phyloP scores from a whole-genome alignment of 2,888 invertebrate species.

The Eurytoma californica region DNA sequence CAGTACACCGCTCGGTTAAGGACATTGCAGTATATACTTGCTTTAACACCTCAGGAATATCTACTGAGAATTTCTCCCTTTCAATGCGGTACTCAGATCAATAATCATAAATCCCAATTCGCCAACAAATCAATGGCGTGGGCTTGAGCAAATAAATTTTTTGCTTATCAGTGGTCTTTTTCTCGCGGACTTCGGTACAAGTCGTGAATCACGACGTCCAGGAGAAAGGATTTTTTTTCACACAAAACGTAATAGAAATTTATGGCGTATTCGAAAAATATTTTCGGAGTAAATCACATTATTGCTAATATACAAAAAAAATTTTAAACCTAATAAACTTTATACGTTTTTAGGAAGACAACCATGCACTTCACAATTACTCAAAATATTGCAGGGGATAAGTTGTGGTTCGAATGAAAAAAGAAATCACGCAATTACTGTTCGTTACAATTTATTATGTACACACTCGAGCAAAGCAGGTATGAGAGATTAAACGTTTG shows the following conservation, averaged over 20 bases:
- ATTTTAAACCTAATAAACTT: neutral
- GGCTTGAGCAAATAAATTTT: slow-evolving; percentile 54
- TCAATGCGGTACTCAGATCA: slow-evolving; percentile 51
- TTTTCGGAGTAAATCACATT: slow-evolving; percentile 28
- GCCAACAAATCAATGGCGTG: slow-evolving; percentile 48
- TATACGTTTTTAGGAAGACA: neutral
- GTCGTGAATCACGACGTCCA: slow-evolving; percentile 42
- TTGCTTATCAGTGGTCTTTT: slow-evolving; percentile 56
- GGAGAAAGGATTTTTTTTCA: slow-evolving; percentile 47
- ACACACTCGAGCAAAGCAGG: neutral
- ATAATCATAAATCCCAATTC: slow-evolving; percentile 53
- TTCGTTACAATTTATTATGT: neutral
- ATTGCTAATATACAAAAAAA: neutral
- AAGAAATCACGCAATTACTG: neutral
- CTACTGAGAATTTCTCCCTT: slow-evolving; percentile 52
- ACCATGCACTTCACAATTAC: neutral
- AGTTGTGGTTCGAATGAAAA: no score
- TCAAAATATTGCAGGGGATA: neutral
- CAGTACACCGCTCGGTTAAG: slow-evolving; percentile 29
- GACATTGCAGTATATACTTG: slow-evolving; percentile 49
- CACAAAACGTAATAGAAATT: slow-evolving; percentile 21
- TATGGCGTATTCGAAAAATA: slow-evolving; percentile 15
- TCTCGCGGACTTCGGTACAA: slow-evolving; percentile 38
- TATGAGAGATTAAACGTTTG: slow-evolving; percentile 5
- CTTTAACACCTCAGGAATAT: slow-evolving; percentile 53